These are phyloP conservation scores for Odocoileus virginianus DNA, from an alignment of 2,113 vertebrate genomes.

Conservation along the genomic window DNA sequence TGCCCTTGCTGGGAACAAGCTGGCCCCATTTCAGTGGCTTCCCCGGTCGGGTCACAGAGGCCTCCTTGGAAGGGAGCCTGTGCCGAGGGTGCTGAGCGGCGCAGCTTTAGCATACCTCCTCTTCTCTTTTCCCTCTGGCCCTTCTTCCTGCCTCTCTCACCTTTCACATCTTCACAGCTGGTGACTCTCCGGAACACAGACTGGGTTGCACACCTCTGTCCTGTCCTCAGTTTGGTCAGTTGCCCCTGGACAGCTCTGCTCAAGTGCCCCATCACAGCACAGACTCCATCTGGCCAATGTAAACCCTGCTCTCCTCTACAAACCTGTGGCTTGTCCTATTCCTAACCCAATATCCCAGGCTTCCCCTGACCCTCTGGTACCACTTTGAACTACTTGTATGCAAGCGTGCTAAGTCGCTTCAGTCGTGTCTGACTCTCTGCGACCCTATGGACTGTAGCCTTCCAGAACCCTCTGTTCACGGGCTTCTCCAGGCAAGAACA, in stretches of 20 bases:
- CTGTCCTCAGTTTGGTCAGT: background rate
- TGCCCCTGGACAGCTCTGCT: background rate
- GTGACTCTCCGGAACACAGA: background rate
- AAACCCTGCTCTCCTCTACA: background rate
- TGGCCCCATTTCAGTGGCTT: background rate
- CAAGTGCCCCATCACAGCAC: fast-evolving
- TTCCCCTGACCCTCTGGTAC: too few species aligned
- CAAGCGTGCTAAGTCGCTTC: background rate
- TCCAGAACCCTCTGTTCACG: background rate
- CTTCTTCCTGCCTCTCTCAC: background rate
- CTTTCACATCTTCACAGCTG: background rate
- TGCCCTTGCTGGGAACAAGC: background rate
- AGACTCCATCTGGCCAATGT: background rate
- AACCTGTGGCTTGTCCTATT: background rate
- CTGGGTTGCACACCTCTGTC: background rate
- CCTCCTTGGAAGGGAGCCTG: too few species aligned
- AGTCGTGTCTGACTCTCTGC: background rate
- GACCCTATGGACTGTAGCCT: background rate
- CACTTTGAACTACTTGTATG: background rate
- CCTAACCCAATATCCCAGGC: background rate
- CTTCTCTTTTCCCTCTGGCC: background rate
- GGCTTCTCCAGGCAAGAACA: background rate
- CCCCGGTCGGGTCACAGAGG: background rate
- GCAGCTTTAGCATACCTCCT: fast-evolving
- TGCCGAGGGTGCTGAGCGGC: fast-evolving